Evolutionary conservation across 2,888 invertebrate species (phyloP).

Genomic region (Heliothis peltigera): DNA sequence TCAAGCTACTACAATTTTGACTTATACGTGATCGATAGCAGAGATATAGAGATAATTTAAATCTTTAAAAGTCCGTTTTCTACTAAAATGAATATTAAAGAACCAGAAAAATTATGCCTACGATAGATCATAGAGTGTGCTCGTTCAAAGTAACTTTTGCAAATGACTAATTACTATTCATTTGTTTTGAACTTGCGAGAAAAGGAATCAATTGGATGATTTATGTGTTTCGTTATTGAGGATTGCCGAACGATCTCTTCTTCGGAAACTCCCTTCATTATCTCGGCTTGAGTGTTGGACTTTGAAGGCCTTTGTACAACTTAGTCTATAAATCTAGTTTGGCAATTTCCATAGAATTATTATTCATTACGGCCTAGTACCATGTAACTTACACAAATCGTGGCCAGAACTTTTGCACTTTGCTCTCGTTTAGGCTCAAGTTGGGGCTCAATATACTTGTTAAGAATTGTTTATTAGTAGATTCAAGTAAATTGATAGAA

Average conservation of each 20-base stretch:
- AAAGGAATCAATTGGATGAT: conserved; percentile 58
- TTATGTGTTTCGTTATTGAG: conserved; percentile 59
- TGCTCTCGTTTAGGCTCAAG: conserved; percentile 21
- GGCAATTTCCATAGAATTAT: conserved; percentile 55
- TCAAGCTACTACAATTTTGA: too few relatives aligned
- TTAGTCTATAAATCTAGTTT: conserved; percentile 53
- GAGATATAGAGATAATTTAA: too few relatives aligned
- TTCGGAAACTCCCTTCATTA: conserved; percentile 48
- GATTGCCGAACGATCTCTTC: conserved; percentile 47
- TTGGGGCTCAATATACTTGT: conserved; percentile 16
- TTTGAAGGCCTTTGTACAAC: conserved; percentile 39
- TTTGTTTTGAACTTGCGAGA: conserved; percentile 54
- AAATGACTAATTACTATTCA: conserved; percentile 40
- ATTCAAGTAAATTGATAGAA: background rate
- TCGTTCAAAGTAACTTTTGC: conserved; percentile 17
- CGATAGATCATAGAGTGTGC: background rate
- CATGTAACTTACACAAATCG: conserved; percentile 36
- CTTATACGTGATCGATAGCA: too few relatives aligned
- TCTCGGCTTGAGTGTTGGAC: conserved; percentile 35
- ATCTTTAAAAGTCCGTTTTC: background rate
- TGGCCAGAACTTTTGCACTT: conserved; percentile 33
- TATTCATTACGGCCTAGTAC: conserved; percentile 43
- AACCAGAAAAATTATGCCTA: background rate
- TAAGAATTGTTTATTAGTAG: conserved; percentile 10
- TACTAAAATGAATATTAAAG: background rate